phyloP scores from a whole-genome alignment of 2,113 vertebrate species.

The Pogona vitticeps region DNA sequence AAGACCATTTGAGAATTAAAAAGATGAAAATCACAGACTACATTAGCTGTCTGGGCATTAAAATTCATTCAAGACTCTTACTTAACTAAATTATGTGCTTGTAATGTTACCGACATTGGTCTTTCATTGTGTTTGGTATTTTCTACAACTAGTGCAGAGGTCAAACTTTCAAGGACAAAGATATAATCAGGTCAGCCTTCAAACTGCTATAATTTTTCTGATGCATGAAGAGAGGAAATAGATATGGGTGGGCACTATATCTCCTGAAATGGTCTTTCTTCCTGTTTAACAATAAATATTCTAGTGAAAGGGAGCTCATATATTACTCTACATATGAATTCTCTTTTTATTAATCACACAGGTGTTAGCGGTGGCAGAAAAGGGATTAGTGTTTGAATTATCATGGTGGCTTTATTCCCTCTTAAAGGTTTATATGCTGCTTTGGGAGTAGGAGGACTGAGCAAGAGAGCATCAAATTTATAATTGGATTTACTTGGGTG shows the following conservation, averaged over 20 bases:
- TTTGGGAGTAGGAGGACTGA: constrained; percentile 45
- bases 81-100: constrained; percentile 52
- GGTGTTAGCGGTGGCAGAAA: constrained; percentile 61
- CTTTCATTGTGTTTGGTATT: constrained; percentile 58
- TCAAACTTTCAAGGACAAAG: constrained; percentile 66
- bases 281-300: constrained; percentile 73
- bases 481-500: constrained; percentile 22
- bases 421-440: constrained; percentile 25
- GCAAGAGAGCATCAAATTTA: not conserved
- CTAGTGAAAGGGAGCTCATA: constrained; percentile 67
- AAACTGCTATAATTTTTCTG: constrained; percentile 73
- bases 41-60: not conserved
- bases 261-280: constrained; percentile 70
- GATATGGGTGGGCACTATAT: constrained; percentile 70
- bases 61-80: constrained; percentile 24
- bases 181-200: constrained; percentile 66
- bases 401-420: constrained; percentile 59
- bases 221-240: constrained; percentile 69
- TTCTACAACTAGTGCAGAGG: constrained; percentile 56
- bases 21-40: constrained; percentile 26
- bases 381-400: constrained; percentile 72
- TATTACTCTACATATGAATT: constrained; percentile 64
- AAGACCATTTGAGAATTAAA: constrained; percentile 55
- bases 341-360: constrained; percentile 69
- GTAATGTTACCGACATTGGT: constrained; percentile 36